Percentiles rank a stretch among this genome's conserved stretches.
These are phyloP conservation scores for Styela plicata DNA, from an alignment of 23 tunicate species.

Conservation along the genomic window DNA sequence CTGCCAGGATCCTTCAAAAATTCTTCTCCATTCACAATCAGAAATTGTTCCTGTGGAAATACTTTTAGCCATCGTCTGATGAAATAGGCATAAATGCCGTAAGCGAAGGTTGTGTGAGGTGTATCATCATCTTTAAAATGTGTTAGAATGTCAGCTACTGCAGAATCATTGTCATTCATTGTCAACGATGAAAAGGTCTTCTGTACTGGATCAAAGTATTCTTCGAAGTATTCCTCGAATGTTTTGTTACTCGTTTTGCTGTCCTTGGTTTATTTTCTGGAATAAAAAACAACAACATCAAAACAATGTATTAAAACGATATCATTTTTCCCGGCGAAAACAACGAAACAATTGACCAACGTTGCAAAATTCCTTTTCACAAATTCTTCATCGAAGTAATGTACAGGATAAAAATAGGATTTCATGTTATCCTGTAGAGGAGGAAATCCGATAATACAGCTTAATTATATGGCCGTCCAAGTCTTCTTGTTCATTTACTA, in stretches of 20 bases:
- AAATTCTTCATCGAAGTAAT: too few species aligned
- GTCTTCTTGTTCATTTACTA: too few species aligned
- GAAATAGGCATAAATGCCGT: slow-evolving; percentile 26
- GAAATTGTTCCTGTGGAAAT: neutral
- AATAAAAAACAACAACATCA: too few species aligned
- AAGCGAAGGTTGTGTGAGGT: slow-evolving; percentile 1
- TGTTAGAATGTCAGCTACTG: neutral
- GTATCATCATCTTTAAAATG: neutral
- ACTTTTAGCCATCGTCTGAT: slow-evolving; percentile 16
- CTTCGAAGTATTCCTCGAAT: slow-evolving; percentile 1
- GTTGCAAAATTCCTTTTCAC: too few species aligned
- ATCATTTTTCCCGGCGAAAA: too few species aligned
- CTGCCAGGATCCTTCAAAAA: slow-evolving; percentile 13
- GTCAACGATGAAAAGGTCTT: neutral
- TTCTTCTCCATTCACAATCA: slow-evolving; percentile 16
- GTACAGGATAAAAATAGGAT: too few species aligned
- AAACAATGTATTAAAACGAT: too few species aligned
- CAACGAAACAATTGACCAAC: too few species aligned
- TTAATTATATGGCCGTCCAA: too few species aligned
- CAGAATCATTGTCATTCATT: neutral
- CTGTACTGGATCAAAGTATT: neutral
- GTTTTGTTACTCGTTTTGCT: neutral
- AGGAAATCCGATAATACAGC: too few species aligned
- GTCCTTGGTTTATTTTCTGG: neutral
- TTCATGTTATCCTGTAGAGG: too few species aligned